phyloP scores from a whole-genome alignment of 2,888 invertebrate genomes.

The Drosophila koepferae region DNA sequence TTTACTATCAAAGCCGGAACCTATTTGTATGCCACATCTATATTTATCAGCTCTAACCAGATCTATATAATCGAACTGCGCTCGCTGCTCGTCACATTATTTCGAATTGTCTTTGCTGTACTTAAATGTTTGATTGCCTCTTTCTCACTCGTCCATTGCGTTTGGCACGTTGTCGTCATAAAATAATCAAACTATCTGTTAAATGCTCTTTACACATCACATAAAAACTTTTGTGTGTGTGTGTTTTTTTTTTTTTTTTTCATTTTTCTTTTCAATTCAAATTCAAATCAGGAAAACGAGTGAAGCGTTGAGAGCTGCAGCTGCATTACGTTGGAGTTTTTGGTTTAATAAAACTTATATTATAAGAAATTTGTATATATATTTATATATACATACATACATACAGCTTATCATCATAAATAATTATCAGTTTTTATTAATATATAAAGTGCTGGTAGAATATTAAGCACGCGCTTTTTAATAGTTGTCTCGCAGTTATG shows the following conservation, averaged over 20 bases:
- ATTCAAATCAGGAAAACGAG: conserved; percentile 63
- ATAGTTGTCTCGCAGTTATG: neutral
- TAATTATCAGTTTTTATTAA: conserved; percentile 35
- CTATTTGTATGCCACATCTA: neutral
- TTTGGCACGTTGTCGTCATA: conserved; percentile 71
- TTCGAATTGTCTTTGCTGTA: neutral
- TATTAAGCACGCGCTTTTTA: conserved; percentile 18
- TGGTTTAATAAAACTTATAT: neutral
- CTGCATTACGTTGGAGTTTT: conserved; percentile 22
- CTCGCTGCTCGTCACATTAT: conserved; percentile 10
- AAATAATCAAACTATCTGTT: conserved; percentile 71
- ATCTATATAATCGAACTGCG: neutral
- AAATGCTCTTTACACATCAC: conserved; percentile 64
- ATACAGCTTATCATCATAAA: conserved; percentile 16
- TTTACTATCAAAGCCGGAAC: neutral
- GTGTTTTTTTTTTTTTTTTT: neutral
- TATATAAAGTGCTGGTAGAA: conserved; percentile 12
- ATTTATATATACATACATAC: neutral
- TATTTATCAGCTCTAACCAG: neutral
- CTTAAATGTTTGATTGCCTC: conserved; percentile 9
- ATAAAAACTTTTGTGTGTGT: conserved; percentile 30
- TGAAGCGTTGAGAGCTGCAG: conserved; percentile 41
- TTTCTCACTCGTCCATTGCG: conserved; percentile 20
- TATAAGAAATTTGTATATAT: neutral
- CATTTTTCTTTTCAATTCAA: conserved; percentile 43